Evolutionary conservation across 1,140 invertebrate species (phyloP), one percentile per base, ranked within the genome.

Genomic region (Venustaconcha ellipsiformis): DNA sequence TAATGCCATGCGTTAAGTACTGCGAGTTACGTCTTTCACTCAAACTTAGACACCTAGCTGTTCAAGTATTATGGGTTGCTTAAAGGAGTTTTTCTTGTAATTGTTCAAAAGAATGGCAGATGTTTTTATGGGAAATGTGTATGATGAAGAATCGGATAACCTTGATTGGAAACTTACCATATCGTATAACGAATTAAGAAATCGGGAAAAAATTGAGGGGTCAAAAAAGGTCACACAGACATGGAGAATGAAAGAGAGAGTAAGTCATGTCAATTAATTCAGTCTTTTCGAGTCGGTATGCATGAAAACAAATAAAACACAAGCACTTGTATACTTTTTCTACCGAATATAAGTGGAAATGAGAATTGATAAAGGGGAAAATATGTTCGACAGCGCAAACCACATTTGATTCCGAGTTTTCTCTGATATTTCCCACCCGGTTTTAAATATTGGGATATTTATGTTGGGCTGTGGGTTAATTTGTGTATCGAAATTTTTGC

Each of bases 221-320:
- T 91, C 93, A 30, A 93, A 94, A 85, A 92, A 92, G 70, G 92
- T 94, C 69, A 93, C 94, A 20, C 94, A 96, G 81, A 94, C 94
- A 85, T 97, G 96, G 96, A 91, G 96, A 84, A 95, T 96, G 92
- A 97, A 96, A 91, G 96, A 97, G 90, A 92, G 96, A 92, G 96
- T 96, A 91, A 86, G 90, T 75, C 67, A 65, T 66, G 14, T 63
- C 55, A 57, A 48, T 48, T 11, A n/a, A n/a, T 56, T 56, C 1
- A 57, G 14, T 18, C 57, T 18, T 63, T 64, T 48, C 0, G 20
- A 15, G 17, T 64, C 55, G 15, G 12, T 17, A 26, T 37, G 18
- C 0, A n/a, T 26, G 14, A 23, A 23, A 18, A n/a, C 26, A 15
- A 13, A 48, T 55, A 55, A 37, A 69, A 57, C 18, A 15, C 0